Evolutionary conservation across 2,113 vertebrate species (phyloP).

Genomic region (rat (Rattus norvegicus)): GRCr8 NC_086019.1:108287501-108288000

Average conservation of each 20-base stretch:
- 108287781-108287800: too few species aligned
- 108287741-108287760: too few species aligned
- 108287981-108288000: neutral
- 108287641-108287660: slow-evolving; percentile 19
- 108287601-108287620: slow-evolving; percentile 43
- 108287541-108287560: neutral
- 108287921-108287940: neutral
- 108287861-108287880: neutral
- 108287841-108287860: neutral
- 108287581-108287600: neutral
- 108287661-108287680: slow-evolving; percentile 63
- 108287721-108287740: neutral
- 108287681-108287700: slow-evolving; percentile 2
- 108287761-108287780: too few species aligned
- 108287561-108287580: neutral
- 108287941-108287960: too few species aligned
- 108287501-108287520: slow-evolving; percentile 21
- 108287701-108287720: slow-evolving; percentile 13
- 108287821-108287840: too few species aligned
- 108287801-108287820: too few species aligned
- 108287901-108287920: neutral
- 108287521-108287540: slow-evolving; percentile 8
- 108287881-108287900: neutral
- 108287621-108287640: slow-evolving; percentile 41
- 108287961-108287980: neutral